Base-by-base conservation (phyloP, 2,888 invertebrate species). In the Melanostoma scalare region DNA sequence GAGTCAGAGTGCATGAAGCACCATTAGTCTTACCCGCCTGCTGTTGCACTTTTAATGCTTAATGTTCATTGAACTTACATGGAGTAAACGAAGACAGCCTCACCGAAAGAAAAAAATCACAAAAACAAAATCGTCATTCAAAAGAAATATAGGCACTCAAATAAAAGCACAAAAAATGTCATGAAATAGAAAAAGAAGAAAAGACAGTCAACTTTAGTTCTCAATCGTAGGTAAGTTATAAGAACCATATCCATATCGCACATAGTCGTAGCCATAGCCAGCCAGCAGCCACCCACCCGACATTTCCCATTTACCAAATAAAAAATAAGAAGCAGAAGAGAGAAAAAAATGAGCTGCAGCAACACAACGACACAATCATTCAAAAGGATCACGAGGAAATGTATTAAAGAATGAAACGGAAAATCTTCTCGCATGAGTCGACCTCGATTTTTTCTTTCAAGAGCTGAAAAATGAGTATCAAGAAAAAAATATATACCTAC, bases 41-140 rank as follows among this genome's bases (percentile, higher is more conserved):
- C 67, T 65, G 61, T 65, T 78, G 72, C 68, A 69, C 73, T 65
- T 72, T 78, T 78, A 63, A 58, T 69, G 78, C 69, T 56, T 53
- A 80, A 80, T 80, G 79, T 82, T 82, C 82, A 82, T 82, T 82
- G 78, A 82, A 82, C 82, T 78, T 82, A 60, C 67, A 68, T 50
- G 50, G 30, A 52, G 53, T 38, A 55, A 48, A 38, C 20, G 10
- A 20, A 50, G 9, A 10, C n/a, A n/a, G 10, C n/a, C 46, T 50
- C 38, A 36, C 33, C 42, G 46, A 52, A 38, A 63, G 33, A 46
- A 36, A 44, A 30, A 10, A 42, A 61, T 55, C 52, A 65, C 55
- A 46, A 38, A 9, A 6, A 63, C 52, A 40, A 56, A 38, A 48
- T 33, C 20, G 53, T 58, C 55, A 67, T 81, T 71, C 76, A 46